These are phyloP conservation scores for Bryconaethiops microstoma DNA, from an alignment of 2,797 vertebrate species.

Conservation along the genomic window DNA sequence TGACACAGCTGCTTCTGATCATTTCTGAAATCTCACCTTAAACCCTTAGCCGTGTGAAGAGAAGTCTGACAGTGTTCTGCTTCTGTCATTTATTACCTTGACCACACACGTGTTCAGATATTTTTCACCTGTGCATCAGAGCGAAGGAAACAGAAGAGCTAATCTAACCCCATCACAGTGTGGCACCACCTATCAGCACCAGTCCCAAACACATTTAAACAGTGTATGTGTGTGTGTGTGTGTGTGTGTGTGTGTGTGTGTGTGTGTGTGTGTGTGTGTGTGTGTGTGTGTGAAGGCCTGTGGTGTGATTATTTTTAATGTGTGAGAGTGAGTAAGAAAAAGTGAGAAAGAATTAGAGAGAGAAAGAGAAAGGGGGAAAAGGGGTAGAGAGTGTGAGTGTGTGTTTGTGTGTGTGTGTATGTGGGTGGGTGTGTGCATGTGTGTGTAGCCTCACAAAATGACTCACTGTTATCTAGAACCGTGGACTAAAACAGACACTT, in stretches of 20 bases:
- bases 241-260: not conserved
- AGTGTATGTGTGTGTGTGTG: not conserved
- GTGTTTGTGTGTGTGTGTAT: too few species aligned
- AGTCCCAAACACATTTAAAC: conserved; percentile 29
- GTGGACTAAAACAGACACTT: too few species aligned
- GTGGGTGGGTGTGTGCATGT: too few species aligned
- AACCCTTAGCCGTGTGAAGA: not conserved
- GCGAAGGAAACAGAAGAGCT: not conserved
- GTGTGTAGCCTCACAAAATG: too few species aligned
- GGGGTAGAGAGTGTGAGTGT: too few species aligned
- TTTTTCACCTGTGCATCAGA: conserved; percentile 24
- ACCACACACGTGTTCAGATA: conserved; percentile 1
- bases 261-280: too few species aligned
- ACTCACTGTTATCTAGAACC: too few species aligned
- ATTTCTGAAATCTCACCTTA: not conserved
- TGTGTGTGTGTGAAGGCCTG: too few species aligned
- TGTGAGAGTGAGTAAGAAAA: too few species aligned
- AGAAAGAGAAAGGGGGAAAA: too few species aligned
- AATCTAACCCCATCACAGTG: conserved; percentile 13
- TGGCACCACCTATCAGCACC: conserved; percentile 29
- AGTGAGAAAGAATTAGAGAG: too few species aligned
- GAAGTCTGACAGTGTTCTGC: not conserved
- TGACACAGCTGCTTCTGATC: not conserved
- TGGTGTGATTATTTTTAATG: too few species aligned
- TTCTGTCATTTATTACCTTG: not conserved